phyloP scores from a whole-genome alignment of 1,140 invertebrate genomes.

The Aphaenogaster ashmeadi region DNA sequence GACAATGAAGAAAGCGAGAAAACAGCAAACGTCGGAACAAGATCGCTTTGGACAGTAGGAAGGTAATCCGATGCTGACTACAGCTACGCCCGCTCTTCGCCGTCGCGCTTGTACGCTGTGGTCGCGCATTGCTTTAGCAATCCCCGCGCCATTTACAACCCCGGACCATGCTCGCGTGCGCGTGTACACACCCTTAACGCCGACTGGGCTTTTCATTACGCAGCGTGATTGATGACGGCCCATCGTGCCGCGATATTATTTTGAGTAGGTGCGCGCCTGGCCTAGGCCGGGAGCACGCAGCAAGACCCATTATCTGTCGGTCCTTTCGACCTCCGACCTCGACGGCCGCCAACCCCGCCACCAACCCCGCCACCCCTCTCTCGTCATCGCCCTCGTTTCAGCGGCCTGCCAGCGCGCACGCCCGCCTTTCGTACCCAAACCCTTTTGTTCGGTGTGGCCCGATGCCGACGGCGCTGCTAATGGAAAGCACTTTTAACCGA shows the following conservation, averaged over 20 bases:
- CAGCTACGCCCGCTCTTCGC: not conserved
- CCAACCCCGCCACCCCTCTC: slow-evolving; percentile 64
- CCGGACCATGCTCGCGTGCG: not conserved
- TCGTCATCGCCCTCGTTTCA: slow-evolving; percentile 57
- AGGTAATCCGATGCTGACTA: not conserved
- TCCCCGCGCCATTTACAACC: slow-evolving; percentile 53
- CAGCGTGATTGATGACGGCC: slow-evolving; percentile 74
- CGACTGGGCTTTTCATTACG: slow-evolving; percentile 74
- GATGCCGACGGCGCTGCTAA: slow-evolving; percentile 78
- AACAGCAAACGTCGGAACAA: not conserved
- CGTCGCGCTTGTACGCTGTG: not conserved
- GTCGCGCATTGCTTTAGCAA: slow-evolving; percentile 16
- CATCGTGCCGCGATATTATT: slow-evolving; percentile 74
- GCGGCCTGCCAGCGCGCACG: slow-evolving; percentile 25
- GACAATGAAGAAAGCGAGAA: not conserved
- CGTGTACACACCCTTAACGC: slow-evolving; percentile 57
- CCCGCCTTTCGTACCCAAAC: slow-evolving; percentile 75
- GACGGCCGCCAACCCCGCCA: no score
- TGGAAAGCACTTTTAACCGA: slow-evolving; percentile 85
- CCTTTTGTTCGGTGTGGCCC: slow-evolving; percentile 80
- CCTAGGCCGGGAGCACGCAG: slow-evolving; percentile 54
- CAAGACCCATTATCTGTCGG: slow-evolving; percentile 74
- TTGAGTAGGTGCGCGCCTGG: slow-evolving; percentile 65
- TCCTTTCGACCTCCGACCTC: slow-evolving; percentile 61
- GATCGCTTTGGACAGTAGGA: not conserved